These are phyloP conservation scores for Phaenicophaeus curvirostris DNA, from an alignment of 2,797 vertebrate genomes.

Conservation along the genomic window DNA sequence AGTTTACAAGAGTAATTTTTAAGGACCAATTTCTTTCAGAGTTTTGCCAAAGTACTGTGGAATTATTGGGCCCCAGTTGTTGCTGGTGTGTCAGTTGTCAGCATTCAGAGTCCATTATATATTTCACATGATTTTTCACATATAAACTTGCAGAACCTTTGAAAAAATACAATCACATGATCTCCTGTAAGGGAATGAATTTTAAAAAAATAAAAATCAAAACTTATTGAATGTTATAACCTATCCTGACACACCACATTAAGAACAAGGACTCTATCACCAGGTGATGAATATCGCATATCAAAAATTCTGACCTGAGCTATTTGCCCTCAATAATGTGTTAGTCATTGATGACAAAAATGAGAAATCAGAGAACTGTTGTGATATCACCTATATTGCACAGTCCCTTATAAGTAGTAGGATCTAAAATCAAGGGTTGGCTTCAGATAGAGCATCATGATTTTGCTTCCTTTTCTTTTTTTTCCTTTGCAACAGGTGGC, in stretches of 20 bases:
- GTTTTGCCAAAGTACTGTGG: not conserved
- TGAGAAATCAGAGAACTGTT: not conserved
- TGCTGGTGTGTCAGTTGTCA: not conserved
- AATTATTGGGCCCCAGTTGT: not conserved
- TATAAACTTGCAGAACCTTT: not conserved
- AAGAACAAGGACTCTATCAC: not conserved
- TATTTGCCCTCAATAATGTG: not conserved
- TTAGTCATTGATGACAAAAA: not conserved
- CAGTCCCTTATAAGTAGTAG: not conserved
- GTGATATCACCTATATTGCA: not conserved
- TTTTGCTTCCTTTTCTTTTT: not conserved
- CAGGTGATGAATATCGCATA: too few species aligned
- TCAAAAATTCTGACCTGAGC: not conserved
- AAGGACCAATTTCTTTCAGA: not conserved
- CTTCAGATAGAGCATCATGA: not conserved
- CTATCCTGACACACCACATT: not conserved
- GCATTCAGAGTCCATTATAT: not conserved
- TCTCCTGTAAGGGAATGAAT: not conserved
- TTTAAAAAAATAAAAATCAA: not conserved
- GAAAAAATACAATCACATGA: not conserved
- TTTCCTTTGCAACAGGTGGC: not conserved
- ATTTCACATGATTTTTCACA: not conserved
- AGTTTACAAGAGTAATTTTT: not conserved
- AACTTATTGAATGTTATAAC: not conserved
- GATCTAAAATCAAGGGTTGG: not conserved